These are phyloP conservation scores for Euura saliciscinereae DNA, from an alignment of 1,140 invertebrate species.

Conservation along the genomic window DNA sequence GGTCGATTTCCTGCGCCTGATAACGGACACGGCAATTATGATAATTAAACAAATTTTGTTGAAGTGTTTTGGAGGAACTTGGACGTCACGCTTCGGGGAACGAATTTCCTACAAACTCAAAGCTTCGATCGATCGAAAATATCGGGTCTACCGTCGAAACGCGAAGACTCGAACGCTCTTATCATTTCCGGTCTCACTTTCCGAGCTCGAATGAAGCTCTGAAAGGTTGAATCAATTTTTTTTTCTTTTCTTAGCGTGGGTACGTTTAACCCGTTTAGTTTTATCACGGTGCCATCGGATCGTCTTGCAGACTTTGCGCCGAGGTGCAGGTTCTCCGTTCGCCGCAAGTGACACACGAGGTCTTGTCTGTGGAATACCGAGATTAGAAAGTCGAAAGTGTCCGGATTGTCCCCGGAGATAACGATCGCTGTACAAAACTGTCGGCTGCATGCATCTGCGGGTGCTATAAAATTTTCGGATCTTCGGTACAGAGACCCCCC, in stretches of 20 bases:
- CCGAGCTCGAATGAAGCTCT: no score
- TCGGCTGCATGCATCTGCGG: no score
- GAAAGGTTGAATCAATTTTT: no score
- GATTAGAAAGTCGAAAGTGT: constrained; percentile 7
- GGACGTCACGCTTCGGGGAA: constrained; percentile 22
- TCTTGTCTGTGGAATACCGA: background rate
- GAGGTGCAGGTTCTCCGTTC: no score
- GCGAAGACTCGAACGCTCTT: no score
- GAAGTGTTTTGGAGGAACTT: constrained; percentile 11
- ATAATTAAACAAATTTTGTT: constrained; percentile 32
- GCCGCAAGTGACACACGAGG: background rate
- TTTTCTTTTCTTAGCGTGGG: no score
- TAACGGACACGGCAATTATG: constrained; percentile 22
- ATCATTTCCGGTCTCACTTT: no score
- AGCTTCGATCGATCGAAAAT: background rate
- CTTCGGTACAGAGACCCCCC: background rate
- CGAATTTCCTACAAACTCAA: constrained; percentile 29
- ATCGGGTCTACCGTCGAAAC: background rate
- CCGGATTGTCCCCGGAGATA: background rate
- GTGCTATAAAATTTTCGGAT: background rate
- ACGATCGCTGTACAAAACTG: background rate
- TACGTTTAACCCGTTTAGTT: no score
- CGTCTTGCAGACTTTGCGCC: no score
- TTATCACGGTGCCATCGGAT: no score
- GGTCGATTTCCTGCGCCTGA: constrained; percentile 14